Percentiles rank a stretch among this genome's conserved stretches.
These are phyloP conservation scores for Gobionotothen gibberifrons DNA, from an alignment of 2,797 vertebrate species.

Conservation along the genomic window DNA sequence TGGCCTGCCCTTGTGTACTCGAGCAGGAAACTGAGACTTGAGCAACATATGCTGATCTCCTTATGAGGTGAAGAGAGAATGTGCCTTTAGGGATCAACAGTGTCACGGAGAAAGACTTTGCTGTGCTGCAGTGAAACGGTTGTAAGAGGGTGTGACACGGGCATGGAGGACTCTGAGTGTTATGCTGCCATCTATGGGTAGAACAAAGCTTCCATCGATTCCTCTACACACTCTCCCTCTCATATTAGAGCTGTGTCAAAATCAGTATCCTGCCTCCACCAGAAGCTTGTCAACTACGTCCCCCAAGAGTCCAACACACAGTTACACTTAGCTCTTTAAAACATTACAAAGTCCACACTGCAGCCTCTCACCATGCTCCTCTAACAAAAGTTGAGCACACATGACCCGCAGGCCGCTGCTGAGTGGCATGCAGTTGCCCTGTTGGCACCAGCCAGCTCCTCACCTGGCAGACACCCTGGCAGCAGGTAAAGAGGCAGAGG, in stretches of 20 bases:
- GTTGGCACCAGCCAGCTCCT: slow-evolving; percentile 56
- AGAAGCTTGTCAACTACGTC: slow-evolving; percentile 10
- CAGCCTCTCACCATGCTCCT: slow-evolving; percentile 23
- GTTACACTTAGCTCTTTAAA: slow-evolving; percentile 42
- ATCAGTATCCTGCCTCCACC: slow-evolving; percentile 9
- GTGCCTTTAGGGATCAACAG: slow-evolving; percentile 34
- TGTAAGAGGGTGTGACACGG: slow-evolving; percentile 49
- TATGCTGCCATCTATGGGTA: slow-evolving; percentile 82
- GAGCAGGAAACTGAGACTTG: slow-evolving; percentile 17
- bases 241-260: slow-evolving; percentile 10
- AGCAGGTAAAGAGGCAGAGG: slow-evolving; percentile 53
- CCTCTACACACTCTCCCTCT: slow-evolving; percentile 6
- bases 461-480: slow-evolving; percentile 59
- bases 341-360: slow-evolving; percentile 24
- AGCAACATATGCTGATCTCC: slow-evolving; percentile 11
- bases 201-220: not conserved
- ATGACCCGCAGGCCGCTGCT: slow-evolving; percentile 58
- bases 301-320: slow-evolving; percentile 2
- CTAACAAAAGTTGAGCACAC: slow-evolving; percentile 42
- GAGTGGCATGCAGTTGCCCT: slow-evolving; percentile 70
- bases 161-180: slow-evolving; percentile 51
- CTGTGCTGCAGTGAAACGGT: slow-evolving; percentile 35
- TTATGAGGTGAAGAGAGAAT: slow-evolving; percentile 17
- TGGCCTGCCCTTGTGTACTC: not conserved
- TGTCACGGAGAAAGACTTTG: slow-evolving; percentile 12